These are phyloP conservation scores for Struthio camelus DNA, from an alignment of 2,113 vertebrate genomes.

Conservation along the genomic window DNA sequence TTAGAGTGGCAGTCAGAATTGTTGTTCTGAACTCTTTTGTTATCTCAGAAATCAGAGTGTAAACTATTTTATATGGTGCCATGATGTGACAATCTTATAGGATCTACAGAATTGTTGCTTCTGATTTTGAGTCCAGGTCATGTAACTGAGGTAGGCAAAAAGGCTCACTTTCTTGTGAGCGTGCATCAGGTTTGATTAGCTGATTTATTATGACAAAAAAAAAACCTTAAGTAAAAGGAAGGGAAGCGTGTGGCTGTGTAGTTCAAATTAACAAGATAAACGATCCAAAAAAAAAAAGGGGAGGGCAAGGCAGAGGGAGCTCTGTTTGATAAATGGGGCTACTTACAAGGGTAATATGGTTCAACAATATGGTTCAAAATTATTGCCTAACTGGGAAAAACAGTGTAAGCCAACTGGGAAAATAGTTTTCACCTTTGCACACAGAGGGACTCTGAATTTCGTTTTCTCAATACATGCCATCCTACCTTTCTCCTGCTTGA, in stretches of 20 bases:
- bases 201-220: neutral
- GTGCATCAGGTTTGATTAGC: neutral
- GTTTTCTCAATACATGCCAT: no score
- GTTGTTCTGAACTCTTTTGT: neutral
- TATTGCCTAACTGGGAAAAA: neutral
- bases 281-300: neutral
- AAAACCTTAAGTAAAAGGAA: neutral
- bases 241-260: neutral
- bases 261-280: neutral
- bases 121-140: neutral
- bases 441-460: no score
- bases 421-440: no score
- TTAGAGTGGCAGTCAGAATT: fast-evolving
- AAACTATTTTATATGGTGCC: neutral
- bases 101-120: neutral
- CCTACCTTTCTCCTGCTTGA: no score
- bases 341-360: neutral
- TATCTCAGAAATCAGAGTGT: neutral
- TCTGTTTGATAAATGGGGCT: no score
- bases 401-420: neutral
- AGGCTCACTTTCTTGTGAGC: neutral
- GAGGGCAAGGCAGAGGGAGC: no score
- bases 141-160: neutral
- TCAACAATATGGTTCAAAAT: neutral
- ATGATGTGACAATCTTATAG: neutral